Evolutionary conservation across 2,888 invertebrate genomes (phyloP).

Genomic region (Agrilus biguttatus): DNA sequence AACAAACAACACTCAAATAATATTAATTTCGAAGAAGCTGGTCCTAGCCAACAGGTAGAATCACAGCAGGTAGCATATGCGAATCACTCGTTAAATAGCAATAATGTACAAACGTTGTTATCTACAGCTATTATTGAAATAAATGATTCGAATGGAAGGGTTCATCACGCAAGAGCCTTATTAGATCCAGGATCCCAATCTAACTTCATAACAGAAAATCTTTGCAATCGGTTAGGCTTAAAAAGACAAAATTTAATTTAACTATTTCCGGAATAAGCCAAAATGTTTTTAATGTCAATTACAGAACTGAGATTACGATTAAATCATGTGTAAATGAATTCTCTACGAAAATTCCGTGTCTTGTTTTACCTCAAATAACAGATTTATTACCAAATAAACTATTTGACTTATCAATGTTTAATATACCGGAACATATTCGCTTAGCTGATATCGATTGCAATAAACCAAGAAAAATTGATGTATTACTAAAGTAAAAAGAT

Average conservation of each 20-base stretch:
- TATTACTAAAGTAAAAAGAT: no score
- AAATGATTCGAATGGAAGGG: neutral
- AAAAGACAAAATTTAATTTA: neutral
- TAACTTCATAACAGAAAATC: neutral
- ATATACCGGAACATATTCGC: neutral
- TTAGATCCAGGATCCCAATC: slow-evolving; percentile 3
- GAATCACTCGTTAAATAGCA: neutral
- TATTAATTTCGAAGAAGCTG: no score
- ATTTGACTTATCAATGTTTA: neutral
- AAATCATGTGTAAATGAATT: neutral
- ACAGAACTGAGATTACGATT: neutral
- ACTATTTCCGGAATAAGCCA: neutral
- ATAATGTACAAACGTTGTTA: neutral
- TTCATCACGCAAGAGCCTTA: neutral
- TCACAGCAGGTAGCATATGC: no score
- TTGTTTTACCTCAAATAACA: slow-evolving; percentile 1
- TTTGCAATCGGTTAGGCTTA: slow-evolving; percentile 1
- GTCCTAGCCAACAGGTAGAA: no score
- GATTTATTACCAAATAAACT: neutral
- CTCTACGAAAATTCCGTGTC: neutral
- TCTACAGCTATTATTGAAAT: neutral
- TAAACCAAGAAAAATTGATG: neutral
- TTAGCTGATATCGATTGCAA: neutral
- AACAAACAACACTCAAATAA: no score
- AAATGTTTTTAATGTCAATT: neutral